Evolutionary conservation across 2,797 vertebrate genomes (phyloP).

Genomic region (Semaprochilodus insignis): DNA sequence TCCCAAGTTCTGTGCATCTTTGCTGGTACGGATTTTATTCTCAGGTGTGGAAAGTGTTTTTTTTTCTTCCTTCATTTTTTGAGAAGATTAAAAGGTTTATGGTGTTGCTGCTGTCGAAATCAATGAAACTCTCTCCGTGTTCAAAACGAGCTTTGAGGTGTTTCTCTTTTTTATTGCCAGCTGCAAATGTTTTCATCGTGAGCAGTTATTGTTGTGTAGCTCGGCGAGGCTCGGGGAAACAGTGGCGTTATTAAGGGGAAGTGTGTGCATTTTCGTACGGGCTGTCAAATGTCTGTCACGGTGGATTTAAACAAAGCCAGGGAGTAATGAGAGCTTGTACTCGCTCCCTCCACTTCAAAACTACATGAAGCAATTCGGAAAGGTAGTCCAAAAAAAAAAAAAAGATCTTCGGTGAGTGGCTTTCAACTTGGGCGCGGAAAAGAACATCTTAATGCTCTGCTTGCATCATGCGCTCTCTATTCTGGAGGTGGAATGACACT

Average conservation of each 20-base stretch:
- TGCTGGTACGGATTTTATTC: not conserved
- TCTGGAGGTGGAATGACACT: not conserved
- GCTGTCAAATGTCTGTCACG: conserved; percentile 2
- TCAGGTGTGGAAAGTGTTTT: not conserved
- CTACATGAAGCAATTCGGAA: not conserved
- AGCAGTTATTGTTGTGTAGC: conserved; percentile 4
- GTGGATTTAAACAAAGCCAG: conserved; percentile 8
- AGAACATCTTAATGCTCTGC: not conserved
- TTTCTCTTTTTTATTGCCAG: not conserved
- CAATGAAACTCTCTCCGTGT: not conserved
- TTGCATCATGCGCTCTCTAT: not conserved
- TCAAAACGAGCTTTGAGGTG: conserved; percentile 1
- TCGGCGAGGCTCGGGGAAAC: not conserved
- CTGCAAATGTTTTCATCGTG: not conserved
- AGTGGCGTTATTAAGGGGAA: conserved; percentile 1
- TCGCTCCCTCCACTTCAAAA: not conserved
- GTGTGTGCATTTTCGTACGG: not conserved
- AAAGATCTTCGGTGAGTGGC: not conserved
- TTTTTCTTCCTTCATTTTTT: not conserved
- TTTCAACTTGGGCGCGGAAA: not conserved
- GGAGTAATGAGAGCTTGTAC: not conserved
- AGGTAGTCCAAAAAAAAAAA: not conserved
- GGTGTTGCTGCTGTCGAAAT: not conserved
- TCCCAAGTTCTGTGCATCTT: not conserved
- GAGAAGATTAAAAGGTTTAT: conserved; percentile 26